These are phyloP conservation scores for Geopemphigus sp. DNA, from an alignment of 1,140 invertebrate species.

Conservation along the genomic window DNA sequence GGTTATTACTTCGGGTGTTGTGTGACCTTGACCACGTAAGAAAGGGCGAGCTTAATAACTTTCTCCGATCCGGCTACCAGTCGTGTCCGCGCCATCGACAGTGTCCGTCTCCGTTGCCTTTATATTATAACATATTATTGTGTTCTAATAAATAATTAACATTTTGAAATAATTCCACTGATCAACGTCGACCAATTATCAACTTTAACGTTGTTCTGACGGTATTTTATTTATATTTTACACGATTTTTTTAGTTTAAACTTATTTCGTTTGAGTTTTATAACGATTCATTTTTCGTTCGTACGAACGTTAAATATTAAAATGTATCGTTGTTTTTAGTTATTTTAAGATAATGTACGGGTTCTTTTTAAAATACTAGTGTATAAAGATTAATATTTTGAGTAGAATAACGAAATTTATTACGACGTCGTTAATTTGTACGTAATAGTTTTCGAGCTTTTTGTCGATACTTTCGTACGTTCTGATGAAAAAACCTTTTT, in stretches of 20 bases:
- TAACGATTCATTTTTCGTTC: neutral
- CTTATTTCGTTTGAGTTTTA: neutral
- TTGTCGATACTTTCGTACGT: neutral
- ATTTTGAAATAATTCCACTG: neutral
- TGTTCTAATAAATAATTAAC: neutral
- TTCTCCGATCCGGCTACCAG: constrained; percentile 29
- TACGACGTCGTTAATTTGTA: no score
- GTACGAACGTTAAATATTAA: neutral
- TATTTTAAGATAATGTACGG: neutral
- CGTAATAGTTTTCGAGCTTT: neutral
- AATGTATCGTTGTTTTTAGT: neutral
- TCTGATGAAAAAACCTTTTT: no score
- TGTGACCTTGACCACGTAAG: constrained; percentile 45
- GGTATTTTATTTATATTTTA: neutral
- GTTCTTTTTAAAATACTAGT: no score
- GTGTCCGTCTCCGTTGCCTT: constrained; percentile 21
- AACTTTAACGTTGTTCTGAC: neutral
- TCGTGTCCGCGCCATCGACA: constrained; percentile 21
- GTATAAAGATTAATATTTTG: no score
- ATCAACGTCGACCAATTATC: neutral
- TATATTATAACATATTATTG: neutral
- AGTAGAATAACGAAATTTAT: no score
- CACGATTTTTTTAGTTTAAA: neutral
- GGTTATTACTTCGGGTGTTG: constrained; percentile 39
- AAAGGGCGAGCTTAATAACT: constrained; percentile 49